Evolutionary conservation across 2,797 vertebrate genomes (phyloP), one percentile per base, ranked within the genome.

Genomic region (Tenualosa thibaudeaui): DNA sequence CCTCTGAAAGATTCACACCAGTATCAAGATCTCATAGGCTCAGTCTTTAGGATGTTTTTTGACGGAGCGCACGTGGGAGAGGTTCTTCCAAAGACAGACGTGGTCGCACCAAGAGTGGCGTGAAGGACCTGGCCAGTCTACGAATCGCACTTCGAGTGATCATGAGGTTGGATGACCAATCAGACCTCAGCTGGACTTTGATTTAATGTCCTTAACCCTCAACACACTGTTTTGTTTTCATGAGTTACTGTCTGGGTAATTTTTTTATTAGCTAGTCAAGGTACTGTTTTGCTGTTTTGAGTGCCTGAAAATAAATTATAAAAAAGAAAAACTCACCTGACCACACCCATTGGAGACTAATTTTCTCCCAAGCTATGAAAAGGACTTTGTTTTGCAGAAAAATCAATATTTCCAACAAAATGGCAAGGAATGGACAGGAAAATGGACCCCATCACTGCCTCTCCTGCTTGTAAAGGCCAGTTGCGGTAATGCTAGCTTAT

Each of bases 1-100:
- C 92, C 88, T 90, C 91, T 87, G 85, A 81, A 86, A 86, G 82
- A 86, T 86, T 85, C 53, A 88, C 78, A 75, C 88, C 84, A 43
- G 75, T 83, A 56, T 86, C 84, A 37, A 78, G 71, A 78, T 78
- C 71, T 43, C 71, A 1, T 78, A 78, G 71, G 37, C 19, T 22
- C 40, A 22, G 15, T 10, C 17, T 8, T 78, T 40, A 8, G 37
- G 81, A 24, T 49, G 46, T 17, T 82, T 81, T 51, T 13, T 6
- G 71, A 71, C 37, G 37, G 31, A 71, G 68, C 37, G 6, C 31
- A 17, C 13, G 10, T 17, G 26, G 68, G 31, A 40, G 15, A 15
- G 68, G 31, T 31, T 37, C 10, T 68, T 37, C 68, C 31, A 71
- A 71, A 71, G 31, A 71, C 68, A 19, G 26, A 37, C 13, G 37